Percentiles rank a stretch among this genome's conserved stretches.
Conservation (phyloP, 2,113 vertebrate species). For the Ictalurus punctatus region DNA sequence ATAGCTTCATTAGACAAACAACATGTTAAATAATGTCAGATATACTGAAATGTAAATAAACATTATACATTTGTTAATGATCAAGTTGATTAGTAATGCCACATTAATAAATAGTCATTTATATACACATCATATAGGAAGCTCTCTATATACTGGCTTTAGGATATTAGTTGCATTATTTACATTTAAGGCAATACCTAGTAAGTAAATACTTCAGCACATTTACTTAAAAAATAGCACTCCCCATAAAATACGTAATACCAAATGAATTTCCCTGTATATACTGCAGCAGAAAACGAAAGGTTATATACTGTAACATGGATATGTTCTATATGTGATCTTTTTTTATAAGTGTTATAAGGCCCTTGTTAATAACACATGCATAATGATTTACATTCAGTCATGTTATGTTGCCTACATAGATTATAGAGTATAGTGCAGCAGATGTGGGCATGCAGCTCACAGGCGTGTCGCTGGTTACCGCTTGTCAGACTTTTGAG, state of each 20-base stretch:
- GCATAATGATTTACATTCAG: constrained; percentile 67
- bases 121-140: neutral
- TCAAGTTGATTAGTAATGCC: neutral
- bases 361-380: constrained; percentile 53
- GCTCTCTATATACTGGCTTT: constrained; percentile 17
- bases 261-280: constrained; percentile 53
- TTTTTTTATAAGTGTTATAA: constrained; percentile 62
- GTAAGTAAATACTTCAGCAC: constrained; percentile 38
- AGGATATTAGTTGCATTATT: constrained; percentile 39
- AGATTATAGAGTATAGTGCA: constrained; percentile 29
- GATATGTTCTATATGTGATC: constrained; percentile 49
- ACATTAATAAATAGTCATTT: constrained; percentile 5
- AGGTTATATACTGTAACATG: constrained; percentile 55
- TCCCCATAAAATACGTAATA: constrained; percentile 30
- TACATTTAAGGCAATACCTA: constrained; percentile 67
- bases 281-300: neutral
- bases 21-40: neutral
- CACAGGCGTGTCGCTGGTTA: constrained; percentile 34
- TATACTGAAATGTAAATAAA: neutral
- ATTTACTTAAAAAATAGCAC: constrained; percentile 32
- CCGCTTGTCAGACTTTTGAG: constrained; percentile 28
- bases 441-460: constrained; percentile 49
- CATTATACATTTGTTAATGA: neutral
- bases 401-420: constrained; percentile 30
- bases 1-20: neutral